Base-by-base conservation (phyloP, 2,797 vertebrate genomes). In the Rhabdophis nuchalis region DNA sequence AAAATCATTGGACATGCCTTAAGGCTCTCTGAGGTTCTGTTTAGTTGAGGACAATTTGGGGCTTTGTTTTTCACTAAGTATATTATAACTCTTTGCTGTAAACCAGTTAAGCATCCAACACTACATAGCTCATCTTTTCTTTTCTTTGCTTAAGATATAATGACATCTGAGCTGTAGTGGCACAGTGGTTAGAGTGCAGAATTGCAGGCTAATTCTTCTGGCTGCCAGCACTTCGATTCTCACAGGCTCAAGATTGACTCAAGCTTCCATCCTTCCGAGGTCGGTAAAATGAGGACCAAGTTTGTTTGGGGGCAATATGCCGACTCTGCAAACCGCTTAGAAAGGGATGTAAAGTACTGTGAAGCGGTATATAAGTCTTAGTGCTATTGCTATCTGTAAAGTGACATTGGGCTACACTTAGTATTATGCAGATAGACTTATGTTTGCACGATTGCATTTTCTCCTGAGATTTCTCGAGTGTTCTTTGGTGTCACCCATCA, bases 221-320 rank as follows among this genome's bases (percentile, higher is more conserved):
- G 32, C 13, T 68, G 29, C 61, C 12, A 64, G 29, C 29, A 68
- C 13, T 20, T 20, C 0, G 2, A 36, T 36, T 72, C 68, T 72
- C 16, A 72, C 3, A 0, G 16, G 32, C 68, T 18, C 3, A 72
- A 1, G 7, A 1, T 36, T 68, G n/a, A 20, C 1, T 72, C 32
- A 36, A 5, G 14, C 2, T 72, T 72, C 6, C n/a, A 72, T 32
- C 14, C 5, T 72, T 72, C 64, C 14, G 1, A 36, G 64, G n/a
- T 29, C 27, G 5, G 12, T 68, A 72, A 72, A 72, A 18, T 14
- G 6, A 7, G n/a, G 29, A 36, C n/a, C 64, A 14, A 72, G n/a
- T 32, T 72, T 8, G 6, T 18, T 18, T 72, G 64, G 16, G 1
- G n/a, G 64, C 5, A 36, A 72, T 72, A 32, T 18, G 64, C 16